These are phyloP conservation scores for Amphiduros pacificus DNA, from an alignment of 2,888 invertebrate genomes.

Conservation along the genomic window DNA sequence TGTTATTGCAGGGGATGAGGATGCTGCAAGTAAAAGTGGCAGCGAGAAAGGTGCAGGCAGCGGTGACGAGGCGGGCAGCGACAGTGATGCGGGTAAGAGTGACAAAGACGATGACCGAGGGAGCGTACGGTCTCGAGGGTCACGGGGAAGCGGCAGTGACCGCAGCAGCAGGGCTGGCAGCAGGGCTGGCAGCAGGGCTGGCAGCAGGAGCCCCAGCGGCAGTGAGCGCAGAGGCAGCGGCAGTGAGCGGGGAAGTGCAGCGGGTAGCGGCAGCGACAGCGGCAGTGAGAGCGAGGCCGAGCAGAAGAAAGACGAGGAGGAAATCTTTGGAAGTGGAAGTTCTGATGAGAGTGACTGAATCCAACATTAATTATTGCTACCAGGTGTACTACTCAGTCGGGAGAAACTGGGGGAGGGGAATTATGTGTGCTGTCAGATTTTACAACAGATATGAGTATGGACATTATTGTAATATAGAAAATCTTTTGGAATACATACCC, in stretches of 20 bases:
- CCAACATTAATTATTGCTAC: no score
- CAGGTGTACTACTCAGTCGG: no score
- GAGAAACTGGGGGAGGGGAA: no score
- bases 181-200: background rate
- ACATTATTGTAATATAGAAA: no score
- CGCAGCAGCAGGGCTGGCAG: slow-evolving; percentile 33
- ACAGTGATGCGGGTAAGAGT: slow-evolving; percentile 10
- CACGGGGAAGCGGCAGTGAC: no score
- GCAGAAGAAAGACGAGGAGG: slow-evolving; percentile 50
- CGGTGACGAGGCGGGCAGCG: slow-evolving; percentile 12
- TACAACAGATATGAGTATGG: no score
- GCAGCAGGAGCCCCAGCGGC: slow-evolving; percentile 7
- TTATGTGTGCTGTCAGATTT: no score
- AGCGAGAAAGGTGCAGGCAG: background rate
- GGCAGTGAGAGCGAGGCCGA: slow-evolving; percentile 46
- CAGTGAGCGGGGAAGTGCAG: slow-evolving; percentile 1
- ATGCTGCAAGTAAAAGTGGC: slow-evolving; percentile 4
- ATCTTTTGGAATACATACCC: no score
- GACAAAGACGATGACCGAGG: slow-evolving; percentile 16
- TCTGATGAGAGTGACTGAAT: slow-evolving; percentile 5
- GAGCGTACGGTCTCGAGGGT: no score
- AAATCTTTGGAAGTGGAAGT: slow-evolving; percentile 25
- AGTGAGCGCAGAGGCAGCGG: slow-evolving; percentile 12
- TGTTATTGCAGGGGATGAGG: slow-evolving; percentile 10
- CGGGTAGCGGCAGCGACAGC: slow-evolving; percentile 31